A percentile compares a stretch with the other conserved stretches of the same genome.
Evolutionary conservation across 2,888 invertebrate genomes (phyloP).

Genomic region (Emmelina monodactyla): DNA sequence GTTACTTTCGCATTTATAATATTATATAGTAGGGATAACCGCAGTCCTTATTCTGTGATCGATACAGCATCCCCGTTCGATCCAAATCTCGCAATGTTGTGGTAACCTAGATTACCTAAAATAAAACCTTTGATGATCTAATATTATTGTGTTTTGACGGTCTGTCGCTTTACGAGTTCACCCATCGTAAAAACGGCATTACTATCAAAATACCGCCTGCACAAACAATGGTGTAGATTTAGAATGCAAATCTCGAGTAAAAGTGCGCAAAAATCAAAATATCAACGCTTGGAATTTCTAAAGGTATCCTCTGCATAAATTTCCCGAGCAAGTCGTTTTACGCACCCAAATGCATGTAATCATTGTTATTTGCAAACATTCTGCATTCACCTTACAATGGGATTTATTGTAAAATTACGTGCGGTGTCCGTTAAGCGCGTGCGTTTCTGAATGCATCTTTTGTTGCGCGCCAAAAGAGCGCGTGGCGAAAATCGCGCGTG

Average conservation of each 20-base stretch:
- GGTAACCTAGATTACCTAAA: too few species aligned
- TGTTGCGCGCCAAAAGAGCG: slow-evolving; percentile 33
- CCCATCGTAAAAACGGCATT: slow-evolving; percentile 24
- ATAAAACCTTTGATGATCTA: slow-evolving; percentile 20
- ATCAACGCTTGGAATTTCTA: too few species aligned
- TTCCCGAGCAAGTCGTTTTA: slow-evolving; percentile 38
- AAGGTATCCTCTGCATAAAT: slow-evolving; percentile 27
- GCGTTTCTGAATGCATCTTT: slow-evolving; percentile 21
- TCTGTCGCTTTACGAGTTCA: slow-evolving; percentile 24
- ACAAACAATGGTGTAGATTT: slow-evolving; percentile 13
- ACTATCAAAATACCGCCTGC: slow-evolving; percentile 16
- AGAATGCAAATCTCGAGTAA: slow-evolving; percentile 2
- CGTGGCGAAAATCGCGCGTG: slow-evolving; percentile 47
- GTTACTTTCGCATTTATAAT: too few species aligned
- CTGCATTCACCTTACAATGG: slow-evolving; percentile 49
- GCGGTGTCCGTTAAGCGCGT: slow-evolving; percentile 36
- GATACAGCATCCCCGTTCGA: too few species aligned
- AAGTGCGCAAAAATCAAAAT: too few species aligned
- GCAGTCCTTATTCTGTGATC: too few species aligned
- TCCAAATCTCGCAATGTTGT: too few species aligned
- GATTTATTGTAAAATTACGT: slow-evolving; percentile 62
- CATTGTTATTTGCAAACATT: slow-evolving; percentile 25
- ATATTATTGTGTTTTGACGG: slow-evolving; percentile 23
- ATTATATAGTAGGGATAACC: too few species aligned
- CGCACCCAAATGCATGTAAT: slow-evolving; percentile 57